Base-by-base conservation (phyloP, 2,888 invertebrate species). In the Tineola bisselliella region DNA sequence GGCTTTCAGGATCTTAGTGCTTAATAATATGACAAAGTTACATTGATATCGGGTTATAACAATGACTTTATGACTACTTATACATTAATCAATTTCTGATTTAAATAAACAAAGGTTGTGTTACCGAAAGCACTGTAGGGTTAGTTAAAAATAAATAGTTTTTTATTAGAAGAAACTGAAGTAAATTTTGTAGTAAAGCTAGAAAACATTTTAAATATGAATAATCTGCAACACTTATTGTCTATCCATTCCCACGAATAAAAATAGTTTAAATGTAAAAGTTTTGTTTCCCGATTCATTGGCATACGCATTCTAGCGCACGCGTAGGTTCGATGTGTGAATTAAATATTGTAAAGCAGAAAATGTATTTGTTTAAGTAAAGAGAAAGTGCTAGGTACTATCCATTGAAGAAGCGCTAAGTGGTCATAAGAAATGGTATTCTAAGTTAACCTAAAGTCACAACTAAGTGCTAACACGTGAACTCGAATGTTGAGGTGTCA, bases 341-440 rank as follows among this genome's bases (percentile, higher is more conserved):
- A 54, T 54, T 54, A 54, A 54, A 54, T 54, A 54, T 54, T 54
- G 54, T 25, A 54, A 54, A 54, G 25, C 54, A 54, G 54, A 54
- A n/a, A 48, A 25, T 54, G 54, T 54, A 54, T 54, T 54, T 54
- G 25, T 54, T 54, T 25, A 25, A 54, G 54, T 54, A 18, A 54
- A 25, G 54, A 54, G 54, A 54, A 54, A 54, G 54, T 54, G 54
- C 5, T 25, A 54, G 15, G 52, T 13, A 52, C 15, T 12, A 15
- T 15, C 52, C 52, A 52, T 17, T 43, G 4, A 25, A 25, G 48
- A 25, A 3, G 58, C 15, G 58, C 33, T 58, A 58, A 58, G 31
- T 58, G 58, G 33, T 15, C 33, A 58, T 58, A 58, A 58, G 58
- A 58, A 58, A 58, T 58, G 33, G 58, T 58, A 19, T 58, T 58